A percentile compares a stretch with the other conserved stretches of the same genome.
Conservation (phyloP, 2,113 vertebrate genomes). For the Hippopotamus amphibius region DNA sequence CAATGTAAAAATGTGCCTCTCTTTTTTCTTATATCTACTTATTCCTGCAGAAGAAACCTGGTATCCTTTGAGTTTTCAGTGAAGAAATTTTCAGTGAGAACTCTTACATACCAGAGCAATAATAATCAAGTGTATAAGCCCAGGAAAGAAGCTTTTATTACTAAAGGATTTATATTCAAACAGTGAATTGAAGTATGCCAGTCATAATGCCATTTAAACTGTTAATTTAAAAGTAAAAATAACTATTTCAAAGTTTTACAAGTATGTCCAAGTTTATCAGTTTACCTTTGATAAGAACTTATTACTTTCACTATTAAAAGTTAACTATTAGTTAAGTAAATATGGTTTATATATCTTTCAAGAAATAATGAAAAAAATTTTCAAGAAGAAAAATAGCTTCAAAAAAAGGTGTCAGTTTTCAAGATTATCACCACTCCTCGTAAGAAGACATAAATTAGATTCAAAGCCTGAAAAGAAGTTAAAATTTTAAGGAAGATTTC, state of each 20-base stretch:
- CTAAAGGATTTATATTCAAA: constrained; percentile 26
- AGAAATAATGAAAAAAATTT: constrained; percentile 4
- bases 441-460: neutral
- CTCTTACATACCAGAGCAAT: neutral
- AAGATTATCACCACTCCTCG: neutral
- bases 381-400: neutral
- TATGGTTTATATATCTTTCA: neutral
- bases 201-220: constrained; percentile 9
- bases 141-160: constrained; percentile 48
- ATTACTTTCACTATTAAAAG: constrained; percentile 23
- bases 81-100: constrained; percentile 12
- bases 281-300: neutral
- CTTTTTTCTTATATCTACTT: neutral
- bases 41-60: neutral
- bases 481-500: neutral
- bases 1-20: neutral
- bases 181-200: neutral
- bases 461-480: neutral
- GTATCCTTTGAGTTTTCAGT: constrained; percentile 20
- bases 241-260: neutral
- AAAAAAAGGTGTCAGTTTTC: neutral
- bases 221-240: neutral
- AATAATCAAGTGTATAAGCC: neutral
- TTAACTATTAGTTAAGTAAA: constrained; percentile 21
- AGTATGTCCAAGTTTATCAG: neutral